A percentile compares a stretch with the other conserved stretches of the same genome.
Conservation (phyloP, 1,140 invertebrate genomes). For the Nasonia giraulti region DNA sequence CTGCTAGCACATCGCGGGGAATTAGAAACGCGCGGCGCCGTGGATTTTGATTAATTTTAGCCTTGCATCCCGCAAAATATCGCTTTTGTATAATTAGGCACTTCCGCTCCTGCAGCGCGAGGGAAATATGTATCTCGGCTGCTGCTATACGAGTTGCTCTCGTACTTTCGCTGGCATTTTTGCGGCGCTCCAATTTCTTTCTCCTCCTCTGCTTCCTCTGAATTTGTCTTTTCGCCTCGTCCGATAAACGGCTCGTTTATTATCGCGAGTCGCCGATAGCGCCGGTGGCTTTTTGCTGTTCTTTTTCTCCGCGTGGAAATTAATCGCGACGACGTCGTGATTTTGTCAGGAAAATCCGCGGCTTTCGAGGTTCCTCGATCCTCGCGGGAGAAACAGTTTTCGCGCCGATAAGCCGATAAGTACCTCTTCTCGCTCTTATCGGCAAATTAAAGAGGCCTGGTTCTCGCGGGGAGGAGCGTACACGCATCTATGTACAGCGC, state of each 20-base stretch:
- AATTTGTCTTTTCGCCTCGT: conserved; percentile 1
- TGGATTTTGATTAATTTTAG: conserved; percentile 48
- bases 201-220: conserved; percentile 14
- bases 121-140: conserved; percentile 19
- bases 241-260: neutral
- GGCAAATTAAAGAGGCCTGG: conserved; percentile 14
- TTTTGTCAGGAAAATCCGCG: neutral
- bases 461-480: neutral
- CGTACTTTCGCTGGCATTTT: conserved; percentile 46
- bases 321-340: neutral
- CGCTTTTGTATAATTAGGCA: conserved; percentile 44
- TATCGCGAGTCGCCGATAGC: neutral
- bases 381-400: neutral
- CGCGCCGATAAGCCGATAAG: conserved; percentile 18
- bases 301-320: neutral
- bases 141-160: neutral
- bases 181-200: conserved; percentile 36
- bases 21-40: conserved; percentile 25
- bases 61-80: conserved; percentile 44
- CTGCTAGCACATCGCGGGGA: neutral
- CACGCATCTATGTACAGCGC: neutral
- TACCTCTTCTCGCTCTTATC: conserved; percentile 31
- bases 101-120: conserved; percentile 22
- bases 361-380: neutral
- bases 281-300: too few relatives aligned